Percentiles rank a stretch among this genome's conserved stretches.
phyloP scores from a whole-genome alignment of 2,797 vertebrate genomes.

The Pseudochirops corinnae region DNA sequence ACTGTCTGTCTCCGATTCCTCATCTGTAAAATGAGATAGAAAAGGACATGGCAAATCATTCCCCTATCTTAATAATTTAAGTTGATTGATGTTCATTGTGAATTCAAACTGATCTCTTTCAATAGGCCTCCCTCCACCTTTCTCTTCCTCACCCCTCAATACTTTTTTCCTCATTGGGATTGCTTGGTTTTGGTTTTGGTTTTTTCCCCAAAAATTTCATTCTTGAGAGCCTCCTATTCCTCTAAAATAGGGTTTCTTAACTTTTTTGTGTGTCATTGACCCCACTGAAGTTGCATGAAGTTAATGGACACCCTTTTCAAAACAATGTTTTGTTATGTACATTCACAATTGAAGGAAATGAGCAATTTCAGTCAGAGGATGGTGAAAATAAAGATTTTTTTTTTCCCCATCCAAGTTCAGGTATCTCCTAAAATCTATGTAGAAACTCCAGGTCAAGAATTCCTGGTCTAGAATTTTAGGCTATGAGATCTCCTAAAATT shows the following conservation, averaged over 20 bases:
- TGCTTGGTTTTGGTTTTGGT: background rate
- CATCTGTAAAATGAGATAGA: background rate
- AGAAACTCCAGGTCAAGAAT: background rate
- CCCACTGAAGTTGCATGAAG: background rate
- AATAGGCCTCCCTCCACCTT: background rate
- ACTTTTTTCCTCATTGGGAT: background rate
- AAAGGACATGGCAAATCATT: background rate
- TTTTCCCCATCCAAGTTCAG: background rate
- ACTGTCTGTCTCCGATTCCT: background rate
- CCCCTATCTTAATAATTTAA: background rate
- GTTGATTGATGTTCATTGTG: background rate
- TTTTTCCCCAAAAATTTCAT: background rate
- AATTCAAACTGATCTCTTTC: background rate
- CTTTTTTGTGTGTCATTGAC: background rate
- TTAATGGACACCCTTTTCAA: background rate
- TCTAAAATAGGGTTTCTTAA: background rate
- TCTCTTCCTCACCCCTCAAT: background rate
- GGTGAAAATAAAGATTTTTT: background rate
- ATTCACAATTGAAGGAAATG: background rate
- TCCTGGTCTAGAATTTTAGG: background rate
- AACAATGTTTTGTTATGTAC: background rate
- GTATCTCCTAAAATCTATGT: background rate
- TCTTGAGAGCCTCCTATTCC: background rate
- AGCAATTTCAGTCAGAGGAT: background rate
- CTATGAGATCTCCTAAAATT: background rate